Base-by-base conservation (phyloP, 1,140 invertebrate genomes). In the Aphis craccivora region DNA sequence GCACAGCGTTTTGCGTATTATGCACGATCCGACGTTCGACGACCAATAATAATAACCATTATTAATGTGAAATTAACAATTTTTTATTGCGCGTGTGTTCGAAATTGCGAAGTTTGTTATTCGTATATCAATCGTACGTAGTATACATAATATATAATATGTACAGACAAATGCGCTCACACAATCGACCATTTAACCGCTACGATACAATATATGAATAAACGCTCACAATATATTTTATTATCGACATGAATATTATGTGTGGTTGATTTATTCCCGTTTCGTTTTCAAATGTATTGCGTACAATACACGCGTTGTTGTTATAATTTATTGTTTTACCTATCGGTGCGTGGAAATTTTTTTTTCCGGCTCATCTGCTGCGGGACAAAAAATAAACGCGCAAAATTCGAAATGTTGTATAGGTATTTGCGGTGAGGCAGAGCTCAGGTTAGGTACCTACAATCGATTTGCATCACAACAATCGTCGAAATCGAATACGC, bases 241-340 rank as follows among this genome's bases (percentile, higher is more conserved):
- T 11, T 45, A 45, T 87, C 43, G 84, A 87, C 43, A n/a, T 30
- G 84, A 48, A 84, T 25, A 84, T 43, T 23, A 43, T 43, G 40
- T 40, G 83, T 40, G 35, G 23, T 87, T 45, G 84, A 87, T 87
- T 87, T 48, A 45, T 87, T n/a, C 45, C 43, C 30, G 84, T 40
- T 84, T 43, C 40, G 40, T 87, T 87, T 87, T 48, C 43, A 37
- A 87, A 87, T 48, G 7, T 20, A 45, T 48, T 48, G 35, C 43
- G 8, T 14, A 40, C 22, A 7, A 81, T 37, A 81, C 76, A 37
- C 22, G 2, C 76, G 76, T 35, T 83, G 30, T 76, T 76, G 30
- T n/a, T n/a, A n/a, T 76, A 76, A 76, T 76, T 76, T 76, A 76
- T 76, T 76, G 60, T 76, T 76, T 76, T 76, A 76, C 60, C 60